Conservation (phyloP, 2,888 invertebrate genomes). For the Eurytoma californica region DNA sequence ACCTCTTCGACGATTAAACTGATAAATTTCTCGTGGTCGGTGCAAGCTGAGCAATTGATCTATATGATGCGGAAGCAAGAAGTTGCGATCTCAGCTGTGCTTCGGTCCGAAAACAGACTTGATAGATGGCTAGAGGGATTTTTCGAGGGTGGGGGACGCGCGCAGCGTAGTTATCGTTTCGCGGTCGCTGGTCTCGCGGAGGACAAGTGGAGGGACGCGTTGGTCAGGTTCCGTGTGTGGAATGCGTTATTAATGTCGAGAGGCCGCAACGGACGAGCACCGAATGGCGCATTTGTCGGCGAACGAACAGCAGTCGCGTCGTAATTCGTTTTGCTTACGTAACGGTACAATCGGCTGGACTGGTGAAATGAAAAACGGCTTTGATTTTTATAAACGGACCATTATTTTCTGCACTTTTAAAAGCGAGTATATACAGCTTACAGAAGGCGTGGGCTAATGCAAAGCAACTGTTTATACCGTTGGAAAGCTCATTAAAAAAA, state of each 20-base stretch:
- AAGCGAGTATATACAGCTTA: no score
- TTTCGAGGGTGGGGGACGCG: not conserved
- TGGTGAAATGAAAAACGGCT: no score
- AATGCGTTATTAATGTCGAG: constrained; percentile 23
- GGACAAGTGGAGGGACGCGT: no score
- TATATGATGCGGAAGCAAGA: constrained; percentile 4
- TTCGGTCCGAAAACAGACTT: not conserved
- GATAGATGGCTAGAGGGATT: constrained; percentile 39
- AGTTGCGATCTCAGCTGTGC: not conserved
- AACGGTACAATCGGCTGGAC: no score
- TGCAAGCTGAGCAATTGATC: constrained; percentile 25
- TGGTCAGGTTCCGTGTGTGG: not conserved
- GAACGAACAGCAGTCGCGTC: no score
- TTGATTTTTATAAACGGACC: no score
- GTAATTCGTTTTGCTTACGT: no score
- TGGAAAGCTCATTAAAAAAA: no score
- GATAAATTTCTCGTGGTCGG: constrained; percentile 27
- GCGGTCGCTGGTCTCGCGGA: not conserved
- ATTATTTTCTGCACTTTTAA: no score
- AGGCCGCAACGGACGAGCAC: not conserved
- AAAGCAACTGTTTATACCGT: no score
- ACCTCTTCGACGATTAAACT: constrained; percentile 38
- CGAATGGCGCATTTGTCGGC: no score
- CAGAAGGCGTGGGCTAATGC: no score
- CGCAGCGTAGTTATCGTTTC: constrained; percentile 20